phyloP scores from a whole-genome alignment of 2,888 invertebrate species.

The Morinoia aosen region DNA sequence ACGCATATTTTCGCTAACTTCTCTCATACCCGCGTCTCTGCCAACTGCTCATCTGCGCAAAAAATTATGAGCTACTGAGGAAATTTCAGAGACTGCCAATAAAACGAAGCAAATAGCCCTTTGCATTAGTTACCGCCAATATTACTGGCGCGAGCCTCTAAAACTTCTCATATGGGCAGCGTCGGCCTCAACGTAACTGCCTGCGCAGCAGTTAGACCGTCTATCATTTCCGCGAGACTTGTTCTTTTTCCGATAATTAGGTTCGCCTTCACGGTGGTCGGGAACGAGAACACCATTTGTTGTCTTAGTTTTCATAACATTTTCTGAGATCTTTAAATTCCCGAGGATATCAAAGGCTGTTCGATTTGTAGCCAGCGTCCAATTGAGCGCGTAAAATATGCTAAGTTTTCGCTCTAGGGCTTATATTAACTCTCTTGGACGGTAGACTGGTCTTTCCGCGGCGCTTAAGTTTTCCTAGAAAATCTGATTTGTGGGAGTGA shows the following conservation, averaged over 20 bases:
- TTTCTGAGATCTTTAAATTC: background rate
- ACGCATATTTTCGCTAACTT: background rate
- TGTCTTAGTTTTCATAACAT: too few relatives aligned
- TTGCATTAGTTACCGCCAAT: constrained; percentile 9
- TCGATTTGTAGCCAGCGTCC: background rate
- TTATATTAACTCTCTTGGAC: too few relatives aligned
- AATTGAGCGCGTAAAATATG: background rate
- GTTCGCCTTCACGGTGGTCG: background rate
- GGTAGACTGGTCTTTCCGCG: too few relatives aligned
- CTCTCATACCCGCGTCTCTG: background rate
- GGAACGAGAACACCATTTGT: background rate
- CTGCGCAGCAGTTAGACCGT: background rate
- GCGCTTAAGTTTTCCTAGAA: too few relatives aligned
- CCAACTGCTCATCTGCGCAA: background rate
- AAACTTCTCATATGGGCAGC: background rate
- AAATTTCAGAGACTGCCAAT: background rate
- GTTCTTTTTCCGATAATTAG: background rate
- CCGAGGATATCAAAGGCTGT: background rate
- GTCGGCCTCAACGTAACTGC: background rate
- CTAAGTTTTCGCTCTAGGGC: background rate
- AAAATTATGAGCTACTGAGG: background rate
- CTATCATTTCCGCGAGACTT: background rate
- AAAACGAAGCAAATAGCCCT: background rate
- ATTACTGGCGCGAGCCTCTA: background rate
- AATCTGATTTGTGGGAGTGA: too few relatives aligned